phyloP scores from a whole-genome alignment of 2,113 vertebrate genomes.

The Morone saxatilis region DNA sequence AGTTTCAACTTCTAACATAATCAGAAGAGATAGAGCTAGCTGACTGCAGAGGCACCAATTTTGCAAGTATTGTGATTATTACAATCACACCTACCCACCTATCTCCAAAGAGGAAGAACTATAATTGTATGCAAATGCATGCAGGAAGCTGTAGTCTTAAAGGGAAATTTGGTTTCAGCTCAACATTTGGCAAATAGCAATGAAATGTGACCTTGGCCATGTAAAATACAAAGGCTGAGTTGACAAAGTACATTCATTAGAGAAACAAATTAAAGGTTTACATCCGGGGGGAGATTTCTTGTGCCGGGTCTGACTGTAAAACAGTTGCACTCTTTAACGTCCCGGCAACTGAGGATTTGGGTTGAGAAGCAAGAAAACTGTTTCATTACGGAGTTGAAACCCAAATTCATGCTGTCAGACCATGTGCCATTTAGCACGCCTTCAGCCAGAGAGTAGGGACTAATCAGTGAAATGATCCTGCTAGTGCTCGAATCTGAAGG shows the following conservation, averaged over 20 bases:
- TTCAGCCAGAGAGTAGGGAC: not conserved
- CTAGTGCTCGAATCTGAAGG: not conserved
- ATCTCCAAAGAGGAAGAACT: constrained; percentile 1
- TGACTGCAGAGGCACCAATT: not conserved
- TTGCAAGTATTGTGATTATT: not conserved
- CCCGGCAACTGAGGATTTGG: constrained; percentile 30
- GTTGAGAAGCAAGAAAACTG: not conserved
- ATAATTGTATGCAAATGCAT: constrained; percentile 3
- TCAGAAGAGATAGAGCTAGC: not conserved
- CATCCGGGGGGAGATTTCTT: constrained; percentile 30
- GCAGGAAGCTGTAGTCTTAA: constrained; percentile 2
- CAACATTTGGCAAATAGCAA: constrained; percentile 17
- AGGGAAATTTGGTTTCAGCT: constrained; percentile 2
- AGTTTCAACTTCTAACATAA: not conserved
- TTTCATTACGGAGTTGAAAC: constrained; percentile 12
- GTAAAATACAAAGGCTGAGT: constrained; percentile 29
- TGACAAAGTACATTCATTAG: constrained; percentile 62
- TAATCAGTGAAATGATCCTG: constrained; percentile 24
- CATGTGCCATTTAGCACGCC: constrained; percentile 15
- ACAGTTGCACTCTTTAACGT: constrained; percentile 14
- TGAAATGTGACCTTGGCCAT: constrained; percentile 46
- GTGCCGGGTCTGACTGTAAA: constrained; percentile 23
- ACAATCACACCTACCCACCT: not conserved
- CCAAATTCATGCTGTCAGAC: constrained; percentile 37
- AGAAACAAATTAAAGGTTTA: constrained; percentile 57